These are phyloP conservation scores for Diplodus sargus DNA, from an alignment of 2,797 vertebrate species.

Conservation along the genomic window DNA sequence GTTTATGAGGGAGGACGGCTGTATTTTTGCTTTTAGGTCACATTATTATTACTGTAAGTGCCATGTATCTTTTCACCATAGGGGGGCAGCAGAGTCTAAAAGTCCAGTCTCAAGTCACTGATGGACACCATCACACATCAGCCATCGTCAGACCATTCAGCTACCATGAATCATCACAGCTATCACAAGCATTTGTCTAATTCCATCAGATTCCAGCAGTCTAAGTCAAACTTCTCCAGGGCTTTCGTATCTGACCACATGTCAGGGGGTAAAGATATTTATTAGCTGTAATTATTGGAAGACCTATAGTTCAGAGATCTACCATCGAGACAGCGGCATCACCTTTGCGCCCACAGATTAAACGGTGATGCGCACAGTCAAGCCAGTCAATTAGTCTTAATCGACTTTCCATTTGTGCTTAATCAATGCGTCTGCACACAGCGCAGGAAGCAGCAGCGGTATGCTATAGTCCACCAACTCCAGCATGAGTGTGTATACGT, in stretches of 20 bases:
- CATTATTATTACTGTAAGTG: conserved; percentile 1
- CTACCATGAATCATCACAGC: conserved; percentile 40
- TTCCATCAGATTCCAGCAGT: conserved; percentile 28
- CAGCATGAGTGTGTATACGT: background rate
- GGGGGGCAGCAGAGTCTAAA: conserved; percentile 71
- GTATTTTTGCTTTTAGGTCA: background rate
- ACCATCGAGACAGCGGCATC: conserved; percentile 20
- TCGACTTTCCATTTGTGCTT: conserved; percentile 52
- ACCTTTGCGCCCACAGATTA: conserved; percentile 36
- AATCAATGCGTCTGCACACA: conserved; percentile 59
- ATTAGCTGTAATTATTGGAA: conserved; percentile 31
- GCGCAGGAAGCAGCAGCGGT: conserved; percentile 32
- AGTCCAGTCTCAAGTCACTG: background rate
- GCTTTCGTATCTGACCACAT: conserved; percentile 11
- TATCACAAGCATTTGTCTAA: conserved; percentile 1
- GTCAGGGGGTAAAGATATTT: conserved; percentile 8
- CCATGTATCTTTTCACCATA: conserved; percentile 50
- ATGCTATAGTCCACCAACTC: background rate
- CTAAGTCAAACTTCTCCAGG: background rate
- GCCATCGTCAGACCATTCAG: conserved; percentile 20
- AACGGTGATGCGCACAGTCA: conserved; percentile 46
- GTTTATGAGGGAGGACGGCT: background rate
- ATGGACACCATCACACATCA: conserved; percentile 12
- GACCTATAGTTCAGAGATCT: conserved; percentile 28
- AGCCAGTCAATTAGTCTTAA: conserved; percentile 51